Percentiles rank a stretch among this genome's conserved stretches.
Evolutionary conservation across 2,113 vertebrate genomes (phyloP).

Genomic region (Ariopsis seemanni): DNA sequence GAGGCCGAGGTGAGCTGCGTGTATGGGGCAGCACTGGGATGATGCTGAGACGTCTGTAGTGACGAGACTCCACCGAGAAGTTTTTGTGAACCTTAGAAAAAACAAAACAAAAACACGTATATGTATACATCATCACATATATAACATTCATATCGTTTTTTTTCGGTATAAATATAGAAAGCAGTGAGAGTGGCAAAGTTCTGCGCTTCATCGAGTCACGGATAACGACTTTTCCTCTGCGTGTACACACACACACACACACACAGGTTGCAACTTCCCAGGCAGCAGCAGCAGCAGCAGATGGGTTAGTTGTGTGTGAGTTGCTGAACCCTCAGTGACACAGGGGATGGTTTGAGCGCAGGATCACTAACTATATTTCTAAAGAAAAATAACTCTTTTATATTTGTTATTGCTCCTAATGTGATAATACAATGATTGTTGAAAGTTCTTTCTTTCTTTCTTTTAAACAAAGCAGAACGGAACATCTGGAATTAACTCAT

Average conservation of each 20-base stretch:
- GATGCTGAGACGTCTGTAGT: background rate
- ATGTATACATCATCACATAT: background rate
- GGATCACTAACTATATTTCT: background rate
- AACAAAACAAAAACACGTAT: background rate
- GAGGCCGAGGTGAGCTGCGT: background rate
- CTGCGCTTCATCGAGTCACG: background rate
- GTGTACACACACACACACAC: conserved; percentile 19
- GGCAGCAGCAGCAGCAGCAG: background rate
- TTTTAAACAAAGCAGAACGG: background rate
- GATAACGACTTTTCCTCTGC: background rate
- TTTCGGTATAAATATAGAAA: background rate
- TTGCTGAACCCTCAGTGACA: background rate
- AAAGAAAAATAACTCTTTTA: background rate
- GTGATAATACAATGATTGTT: background rate
- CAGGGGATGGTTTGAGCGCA: background rate
- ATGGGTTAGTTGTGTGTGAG: background rate
- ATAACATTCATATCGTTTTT: background rate
- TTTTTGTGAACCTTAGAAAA: conserved; percentile 1
- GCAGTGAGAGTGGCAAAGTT: conserved; percentile 4
- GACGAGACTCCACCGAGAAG: background rate
- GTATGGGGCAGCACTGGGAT: background rate
- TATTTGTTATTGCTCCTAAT: background rate
- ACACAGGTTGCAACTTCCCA: conserved; percentile 10
- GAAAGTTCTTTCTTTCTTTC: background rate
- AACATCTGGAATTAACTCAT: background rate